These are phyloP conservation scores for Allobates femoralis DNA, from an alignment of 2,797 vertebrate species.

Conservation along the genomic window DNA sequence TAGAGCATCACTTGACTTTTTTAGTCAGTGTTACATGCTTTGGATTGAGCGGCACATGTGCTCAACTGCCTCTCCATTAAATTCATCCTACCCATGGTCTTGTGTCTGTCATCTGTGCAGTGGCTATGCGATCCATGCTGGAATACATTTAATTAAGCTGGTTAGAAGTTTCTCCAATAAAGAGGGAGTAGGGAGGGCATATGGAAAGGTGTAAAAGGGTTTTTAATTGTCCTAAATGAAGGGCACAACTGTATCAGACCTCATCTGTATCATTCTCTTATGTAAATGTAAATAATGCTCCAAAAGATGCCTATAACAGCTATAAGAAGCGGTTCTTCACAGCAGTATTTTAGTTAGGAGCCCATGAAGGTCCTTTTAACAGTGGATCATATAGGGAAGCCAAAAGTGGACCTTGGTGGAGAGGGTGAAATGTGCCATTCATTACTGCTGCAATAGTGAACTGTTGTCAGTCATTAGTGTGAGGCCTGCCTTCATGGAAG, in stretches of 20 bases:
- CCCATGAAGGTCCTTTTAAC: constrained; percentile 38
- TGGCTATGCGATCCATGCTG: too few relatives aligned
- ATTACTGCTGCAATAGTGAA: constrained; percentile 62
- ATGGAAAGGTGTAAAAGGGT: neutral
- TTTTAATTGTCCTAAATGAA: neutral
- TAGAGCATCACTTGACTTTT: too few relatives aligned
- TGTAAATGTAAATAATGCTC: neutral
- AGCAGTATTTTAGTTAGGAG: neutral
- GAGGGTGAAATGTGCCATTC: constrained; percentile 46
- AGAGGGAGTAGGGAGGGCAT: too few relatives aligned
- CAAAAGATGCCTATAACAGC: constrained; percentile 51
- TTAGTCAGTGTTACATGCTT: too few relatives aligned
- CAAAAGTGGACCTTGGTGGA: constrained; percentile 44
- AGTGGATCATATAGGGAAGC: constrained; percentile 29
- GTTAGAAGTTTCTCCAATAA: too few relatives aligned
- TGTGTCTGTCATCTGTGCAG: too few relatives aligned
- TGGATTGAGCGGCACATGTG: too few relatives aligned
- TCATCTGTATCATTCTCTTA: neutral
- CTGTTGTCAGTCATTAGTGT: constrained; percentile 45
- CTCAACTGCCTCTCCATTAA: too few relatives aligned
- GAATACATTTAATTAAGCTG: too few relatives aligned
- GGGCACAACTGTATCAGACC: neutral
- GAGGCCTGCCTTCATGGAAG: constrained; percentile 37
- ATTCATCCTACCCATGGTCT: too few relatives aligned
- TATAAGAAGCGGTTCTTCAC: constrained; percentile 14